phyloP scores from a whole-genome alignment of 2,797 vertebrate genomes.

The Poecilia picta region DNA sequence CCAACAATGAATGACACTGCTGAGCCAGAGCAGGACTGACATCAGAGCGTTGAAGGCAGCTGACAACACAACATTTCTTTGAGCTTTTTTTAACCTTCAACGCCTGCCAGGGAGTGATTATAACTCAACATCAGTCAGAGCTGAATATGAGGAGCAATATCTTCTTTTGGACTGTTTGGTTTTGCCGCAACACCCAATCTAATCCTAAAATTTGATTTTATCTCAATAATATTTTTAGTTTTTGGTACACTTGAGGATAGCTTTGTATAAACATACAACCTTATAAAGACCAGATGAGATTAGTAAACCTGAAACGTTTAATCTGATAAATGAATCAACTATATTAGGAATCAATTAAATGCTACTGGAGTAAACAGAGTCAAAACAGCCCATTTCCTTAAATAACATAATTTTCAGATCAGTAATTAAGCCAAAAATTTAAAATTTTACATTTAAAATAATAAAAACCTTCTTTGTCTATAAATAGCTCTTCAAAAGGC shows the following conservation, averaged over 20 bases:
- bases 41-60: conserved; percentile 40
- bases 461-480: too few species aligned
- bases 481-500: too few species aligned
- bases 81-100: conserved; percentile 31
- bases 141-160: not conserved
- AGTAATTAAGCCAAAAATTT: too few species aligned
- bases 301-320: too few species aligned
- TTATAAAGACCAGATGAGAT: not conserved
- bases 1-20: conserved; percentile 30
- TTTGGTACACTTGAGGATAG: not conserved
- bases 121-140: conserved; percentile 28
- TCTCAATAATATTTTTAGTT: not conserved
- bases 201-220: too few species aligned
- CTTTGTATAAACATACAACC: not conserved
- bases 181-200: not conserved
- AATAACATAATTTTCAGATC: too few species aligned
- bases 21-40: conserved; percentile 31
- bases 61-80: conserved; percentile 57
- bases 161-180: conserved; percentile 2
- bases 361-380: too few species aligned
- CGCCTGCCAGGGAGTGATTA: conserved; percentile 52
- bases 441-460: too few species aligned
- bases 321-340: not conserved
- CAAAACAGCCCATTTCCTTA: too few species aligned
- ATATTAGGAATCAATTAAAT: too few species aligned